These are phyloP conservation scores for Pygocentrus nattereri DNA, from an alignment of 2,797 vertebrate species.

Conservation along the genomic window DNA sequence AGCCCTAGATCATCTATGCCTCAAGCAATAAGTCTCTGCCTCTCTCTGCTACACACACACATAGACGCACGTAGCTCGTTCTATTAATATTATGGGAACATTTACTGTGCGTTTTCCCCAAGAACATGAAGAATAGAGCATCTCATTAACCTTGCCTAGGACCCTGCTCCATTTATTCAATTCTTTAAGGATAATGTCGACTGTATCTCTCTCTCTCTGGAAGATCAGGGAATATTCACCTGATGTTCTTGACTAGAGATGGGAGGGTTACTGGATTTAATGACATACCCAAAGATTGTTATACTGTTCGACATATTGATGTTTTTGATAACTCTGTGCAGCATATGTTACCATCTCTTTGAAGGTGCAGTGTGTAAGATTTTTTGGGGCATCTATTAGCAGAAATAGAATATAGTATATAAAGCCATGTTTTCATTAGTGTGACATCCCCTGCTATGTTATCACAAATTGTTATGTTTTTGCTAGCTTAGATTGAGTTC, in stretches of 20 bases:
- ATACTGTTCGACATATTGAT: no score
- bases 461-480: no score
- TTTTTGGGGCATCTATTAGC: no score
- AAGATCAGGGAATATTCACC: neutral
- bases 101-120: constrained; percentile 44
- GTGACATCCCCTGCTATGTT: no score
- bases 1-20: constrained; percentile 50
- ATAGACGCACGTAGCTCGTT: constrained; percentile 21
- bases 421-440: no score
- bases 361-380: no score
- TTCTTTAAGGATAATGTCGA: constrained; percentile 66
- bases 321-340: no score
- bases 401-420: no score
- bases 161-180: constrained; percentile 60
- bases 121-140: constrained; percentile 38
- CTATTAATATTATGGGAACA: constrained; percentile 49
- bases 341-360: no score
- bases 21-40: constrained; percentile 41
- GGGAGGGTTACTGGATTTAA: no score
- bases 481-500: no score
- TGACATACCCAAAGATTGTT: no score
- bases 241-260: neutral
- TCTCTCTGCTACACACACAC: constrained; percentile 1
- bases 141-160: constrained; percentile 42
- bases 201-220: neutral